Conservation (phyloP, 1,140 invertebrate genomes). For the Atopsyche davidsoni region DNA sequence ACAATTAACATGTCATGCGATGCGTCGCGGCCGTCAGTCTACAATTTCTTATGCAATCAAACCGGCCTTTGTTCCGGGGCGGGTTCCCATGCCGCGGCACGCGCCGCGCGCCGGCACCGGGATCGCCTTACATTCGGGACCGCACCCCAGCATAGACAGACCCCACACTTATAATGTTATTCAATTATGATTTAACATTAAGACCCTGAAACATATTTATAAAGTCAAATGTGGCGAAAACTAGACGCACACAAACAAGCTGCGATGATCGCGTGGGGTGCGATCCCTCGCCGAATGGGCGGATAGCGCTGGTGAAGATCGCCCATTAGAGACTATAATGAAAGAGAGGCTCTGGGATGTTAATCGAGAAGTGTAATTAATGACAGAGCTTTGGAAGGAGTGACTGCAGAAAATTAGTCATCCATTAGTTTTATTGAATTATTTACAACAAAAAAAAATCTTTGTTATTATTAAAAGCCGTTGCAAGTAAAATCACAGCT, state of each 20-base stretch:
- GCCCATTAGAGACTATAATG: too few relatives aligned
- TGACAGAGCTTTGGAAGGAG: too few relatives aligned
- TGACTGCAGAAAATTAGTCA: too few relatives aligned
- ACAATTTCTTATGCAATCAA: slow-evolving; percentile 17
- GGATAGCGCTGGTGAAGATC: neutral
- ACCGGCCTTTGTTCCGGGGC: slow-evolving; percentile 37
- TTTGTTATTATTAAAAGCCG: too few relatives aligned
- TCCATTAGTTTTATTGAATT: too few relatives aligned
- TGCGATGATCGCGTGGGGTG: too few relatives aligned
- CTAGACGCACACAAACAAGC: slow-evolving; percentile 10
- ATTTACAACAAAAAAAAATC: too few relatives aligned
- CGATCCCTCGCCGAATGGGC: neutral
- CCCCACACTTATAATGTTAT: slow-evolving; percentile 22
- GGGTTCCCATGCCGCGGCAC: slow-evolving; percentile 45
- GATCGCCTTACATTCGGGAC: slow-evolving; percentile 32
- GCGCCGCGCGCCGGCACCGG: slow-evolving; percentile 33
- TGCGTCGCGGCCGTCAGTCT: too few relatives aligned
- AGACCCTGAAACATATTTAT: slow-evolving; percentile 27
- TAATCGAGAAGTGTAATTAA: too few relatives aligned
- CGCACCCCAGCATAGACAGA: slow-evolving; percentile 31
- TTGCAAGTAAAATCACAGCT: too few relatives aligned
- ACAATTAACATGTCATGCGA: too few relatives aligned
- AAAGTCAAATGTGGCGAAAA: slow-evolving; percentile 28
- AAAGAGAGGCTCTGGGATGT: too few relatives aligned
- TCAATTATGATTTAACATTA: slow-evolving; percentile 28